A percentile compares a stretch with the other conserved stretches of the same genome.
These are phyloP conservation scores for Listrodromus nycthemerus DNA, from an alignment of 2,888 invertebrate species.

Conservation along the genomic window DNA sequence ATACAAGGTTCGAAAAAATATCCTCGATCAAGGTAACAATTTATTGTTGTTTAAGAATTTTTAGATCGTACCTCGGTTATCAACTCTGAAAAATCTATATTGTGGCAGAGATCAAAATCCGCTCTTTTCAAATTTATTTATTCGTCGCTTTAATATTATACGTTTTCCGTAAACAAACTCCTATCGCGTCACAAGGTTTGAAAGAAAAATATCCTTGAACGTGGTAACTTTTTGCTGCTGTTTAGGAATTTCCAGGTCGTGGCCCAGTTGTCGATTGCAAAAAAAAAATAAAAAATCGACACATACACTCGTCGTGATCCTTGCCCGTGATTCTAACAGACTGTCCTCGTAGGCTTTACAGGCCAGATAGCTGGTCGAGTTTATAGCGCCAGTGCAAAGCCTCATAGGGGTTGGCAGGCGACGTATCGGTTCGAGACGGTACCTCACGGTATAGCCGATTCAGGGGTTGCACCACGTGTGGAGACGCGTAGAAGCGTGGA, in stretches of 20 bases:
- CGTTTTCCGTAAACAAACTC: not conserved
- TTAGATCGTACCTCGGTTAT: no score
- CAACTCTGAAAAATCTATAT: not conserved
- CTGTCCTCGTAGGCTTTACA: slow-evolving; percentile 75
- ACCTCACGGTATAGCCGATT: slow-evolving; percentile 1
- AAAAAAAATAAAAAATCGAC: not conserved
- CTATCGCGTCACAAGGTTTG: not conserved
- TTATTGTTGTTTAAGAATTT: no score
- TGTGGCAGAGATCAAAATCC: no score
- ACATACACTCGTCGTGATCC: not conserved
- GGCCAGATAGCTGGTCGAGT: slow-evolving; percentile 52
- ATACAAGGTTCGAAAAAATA: not conserved
- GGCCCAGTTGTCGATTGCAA: no score
- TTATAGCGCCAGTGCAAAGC: slow-evolving; percentile 68
- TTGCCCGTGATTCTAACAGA: slow-evolving; percentile 58
- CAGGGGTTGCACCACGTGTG: slow-evolving; percentile 22
- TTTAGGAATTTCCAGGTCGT: no score
- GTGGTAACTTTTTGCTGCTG: no score
- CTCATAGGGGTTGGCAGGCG: slow-evolving; percentile 15
- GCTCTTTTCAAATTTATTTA: not conserved
- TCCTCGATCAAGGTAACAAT: no score
- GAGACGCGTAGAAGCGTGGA: slow-evolving; percentile 45
- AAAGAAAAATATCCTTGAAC: no score
- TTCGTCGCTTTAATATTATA: slow-evolving; percentile 31
- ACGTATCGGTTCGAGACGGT: not conserved